Percentiles rank a stretch among this genome's conserved stretches.
phyloP scores from a whole-genome alignment of 2,113 vertebrate genomes.

The Carassius auratus region DNA sequence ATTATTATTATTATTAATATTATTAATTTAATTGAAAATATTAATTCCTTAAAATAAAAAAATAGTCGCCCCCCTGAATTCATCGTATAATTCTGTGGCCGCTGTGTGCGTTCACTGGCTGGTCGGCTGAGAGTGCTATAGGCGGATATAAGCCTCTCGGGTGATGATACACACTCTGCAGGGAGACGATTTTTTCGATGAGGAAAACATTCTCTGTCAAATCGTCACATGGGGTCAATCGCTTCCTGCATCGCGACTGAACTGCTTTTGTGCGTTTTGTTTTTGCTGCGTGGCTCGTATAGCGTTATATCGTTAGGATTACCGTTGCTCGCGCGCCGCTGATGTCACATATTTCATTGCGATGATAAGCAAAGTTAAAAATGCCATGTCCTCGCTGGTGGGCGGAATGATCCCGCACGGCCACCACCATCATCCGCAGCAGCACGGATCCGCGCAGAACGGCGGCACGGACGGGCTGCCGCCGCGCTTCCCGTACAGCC shows the following conservation, averaged over 20 bases:
- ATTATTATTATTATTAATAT: not conserved
- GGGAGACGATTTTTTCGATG: constrained; percentile 56
- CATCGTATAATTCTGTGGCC: not conserved
- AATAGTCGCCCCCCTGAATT: not conserved
- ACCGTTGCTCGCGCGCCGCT: constrained; percentile 18
- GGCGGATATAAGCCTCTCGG: constrained; percentile 47
- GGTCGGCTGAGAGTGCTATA: constrained; percentile 33
- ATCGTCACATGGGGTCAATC: constrained; percentile 74
- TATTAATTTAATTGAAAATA: not conserved
- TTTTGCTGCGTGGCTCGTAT: constrained; percentile 31
- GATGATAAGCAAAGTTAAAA: constrained; percentile 84
- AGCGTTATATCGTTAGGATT: not conserved
- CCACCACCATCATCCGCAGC: constrained; percentile 64
- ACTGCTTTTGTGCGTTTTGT: constrained; percentile 40
- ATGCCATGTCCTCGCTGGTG: constrained; percentile 80
- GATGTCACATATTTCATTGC: constrained; percentile 32
- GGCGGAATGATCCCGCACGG: constrained; percentile 77
- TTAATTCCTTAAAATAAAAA: not conserved
- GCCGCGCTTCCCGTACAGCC: constrained; percentile 79
- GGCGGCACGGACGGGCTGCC: constrained; percentile 73
- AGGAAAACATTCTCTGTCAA: constrained; percentile 67
- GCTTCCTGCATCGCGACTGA: constrained; percentile 77
- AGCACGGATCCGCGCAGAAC: constrained; percentile 66
- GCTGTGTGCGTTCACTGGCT: not conserved
- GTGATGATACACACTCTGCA: constrained; percentile 57